Base-by-base conservation (phyloP, 1,140 invertebrate genomes). In the Zaprionus lachaisei region DNA sequence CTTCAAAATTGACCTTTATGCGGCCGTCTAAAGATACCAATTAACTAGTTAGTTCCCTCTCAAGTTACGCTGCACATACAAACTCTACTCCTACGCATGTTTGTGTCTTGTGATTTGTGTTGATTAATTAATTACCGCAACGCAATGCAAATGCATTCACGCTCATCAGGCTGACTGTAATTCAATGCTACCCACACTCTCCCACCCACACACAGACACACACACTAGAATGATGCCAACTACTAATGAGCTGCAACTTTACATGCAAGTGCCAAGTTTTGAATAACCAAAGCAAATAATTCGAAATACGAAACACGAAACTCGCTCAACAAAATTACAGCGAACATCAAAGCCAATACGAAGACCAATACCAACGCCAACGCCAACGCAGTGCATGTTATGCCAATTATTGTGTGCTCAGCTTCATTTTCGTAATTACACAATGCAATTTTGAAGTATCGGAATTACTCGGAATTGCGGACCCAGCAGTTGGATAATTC, bases 171-270 rank as follows among this genome's bases (percentile, higher is more conserved):
- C 14, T 31, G 54, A 15, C 2, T 28, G 28, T 31, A n/a, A 64
- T n/a, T 24, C 7, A 64, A 54, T 64, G 34, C 63, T 24, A 22
- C 1, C 12, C 4, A 38, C 3, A 14, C 37, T 12, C 12, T 1
- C 6, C 4, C 6, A 20, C 44, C 12, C 22, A 26, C 17, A 14
- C 49, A 54, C 51, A 24, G 4, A 5, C 47, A 51, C 47, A 28
- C 15, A 55, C 22, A 3, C 22, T 31, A 31, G 31, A 9, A 31
- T 3, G 31, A 11, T 11, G 31, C 2, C 31, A 51, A 31, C 37
- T 66, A 14, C 37, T 66, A 66, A 57, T 66, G 64, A 63, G 47
- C n/a, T 26, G 31, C 14, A 55, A 55, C 2, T 28, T n/a, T 12
- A 55, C 4, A 26, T 55, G 24, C 4, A 24, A 7, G 15, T 41